phyloP scores from a whole-genome alignment of 2,797 vertebrate species.

The Acanthurus lineatus region DNA sequence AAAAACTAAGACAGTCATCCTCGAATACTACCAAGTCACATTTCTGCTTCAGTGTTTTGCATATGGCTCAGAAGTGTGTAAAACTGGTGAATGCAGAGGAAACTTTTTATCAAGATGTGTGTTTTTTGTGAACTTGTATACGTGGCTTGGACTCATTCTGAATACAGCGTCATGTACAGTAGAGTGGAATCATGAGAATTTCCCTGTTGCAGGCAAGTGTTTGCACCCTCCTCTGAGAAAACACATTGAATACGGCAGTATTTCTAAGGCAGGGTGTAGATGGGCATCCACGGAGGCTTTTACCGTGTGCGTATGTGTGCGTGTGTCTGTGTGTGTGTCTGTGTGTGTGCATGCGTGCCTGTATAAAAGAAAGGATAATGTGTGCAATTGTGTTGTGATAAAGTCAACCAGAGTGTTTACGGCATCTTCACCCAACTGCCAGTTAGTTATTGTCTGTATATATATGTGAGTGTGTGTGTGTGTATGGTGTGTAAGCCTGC shows the following conservation, averaged over 20 bases:
- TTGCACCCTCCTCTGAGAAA: constrained; percentile 48
- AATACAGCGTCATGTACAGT: constrained; percentile 40
- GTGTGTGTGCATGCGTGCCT: too few relatives aligned
- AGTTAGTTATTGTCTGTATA: constrained; percentile 28
- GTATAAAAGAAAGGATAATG: constrained; percentile 13
- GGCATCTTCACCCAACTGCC: constrained; percentile 45
- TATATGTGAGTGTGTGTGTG: constrained; percentile 9
- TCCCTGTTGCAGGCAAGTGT: constrained; percentile 49
- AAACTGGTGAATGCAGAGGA: constrained; percentile 51
- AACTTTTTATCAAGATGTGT: constrained; percentile 52
- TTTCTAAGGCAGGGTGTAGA: constrained; percentile 45
- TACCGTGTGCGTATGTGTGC: constrained; percentile 33
- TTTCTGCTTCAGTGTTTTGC: constrained; percentile 41
- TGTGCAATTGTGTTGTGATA: constrained; percentile 27
- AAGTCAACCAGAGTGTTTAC: constrained; percentile 37
- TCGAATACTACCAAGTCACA: constrained; percentile 38
- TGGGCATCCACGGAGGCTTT: constrained; percentile 52
- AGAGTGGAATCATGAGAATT: constrained; percentile 2
- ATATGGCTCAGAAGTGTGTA: constrained; percentile 45
- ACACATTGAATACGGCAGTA: constrained; percentile 47
- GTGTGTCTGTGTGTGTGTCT: too few relatives aligned
- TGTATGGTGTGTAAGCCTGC: constrained; percentile 12
- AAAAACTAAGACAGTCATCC: constrained; percentile 17
- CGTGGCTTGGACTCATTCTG: constrained; percentile 57
- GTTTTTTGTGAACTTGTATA: constrained; percentile 67